phyloP scores from a whole-genome alignment of 2,797 vertebrate genomes.

The Myripristis jacobus region DNA sequence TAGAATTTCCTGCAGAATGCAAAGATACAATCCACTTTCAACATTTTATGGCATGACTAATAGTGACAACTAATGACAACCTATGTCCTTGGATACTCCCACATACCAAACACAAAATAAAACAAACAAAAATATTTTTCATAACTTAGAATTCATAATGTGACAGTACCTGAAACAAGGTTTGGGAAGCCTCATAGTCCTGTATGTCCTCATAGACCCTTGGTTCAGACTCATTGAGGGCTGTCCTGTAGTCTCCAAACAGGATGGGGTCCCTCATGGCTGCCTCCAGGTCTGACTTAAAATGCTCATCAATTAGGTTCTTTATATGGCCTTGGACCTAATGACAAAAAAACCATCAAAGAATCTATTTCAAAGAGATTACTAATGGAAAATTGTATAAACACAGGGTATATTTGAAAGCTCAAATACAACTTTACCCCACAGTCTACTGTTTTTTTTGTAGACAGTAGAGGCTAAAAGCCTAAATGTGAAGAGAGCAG shows the following conservation, averaged over 20 bases:
- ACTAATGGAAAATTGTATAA: not conserved
- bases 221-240: conserved; percentile 87
- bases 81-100: not conserved
- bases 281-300: conserved; percentile 81
- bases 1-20: conserved; percentile 88
- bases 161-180: conserved; percentile 90
- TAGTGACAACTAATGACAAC: not conserved
- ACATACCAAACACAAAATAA: conserved; percentile 10
- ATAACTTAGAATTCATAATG: not conserved
- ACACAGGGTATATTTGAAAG: not conserved
- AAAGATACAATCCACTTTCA: conserved; percentile 20
- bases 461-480: not conserved
- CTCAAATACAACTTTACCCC: not conserved
- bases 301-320: conserved; percentile 85
- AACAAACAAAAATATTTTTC: not conserved
- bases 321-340: conserved; percentile 91
- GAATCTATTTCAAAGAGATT: not conserved
- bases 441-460: not conserved
- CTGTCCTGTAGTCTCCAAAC: conserved; percentile 94
- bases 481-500: conserved; percentile 14
- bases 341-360: conserved; percentile 4
- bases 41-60: not conserved
- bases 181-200: conserved; percentile 93
- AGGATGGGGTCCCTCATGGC: conserved; percentile 92
- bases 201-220: conserved; percentile 94